phyloP scores from a whole-genome alignment of 2,888 invertebrate species.

The Scelioninae gen. 1 region DNA sequence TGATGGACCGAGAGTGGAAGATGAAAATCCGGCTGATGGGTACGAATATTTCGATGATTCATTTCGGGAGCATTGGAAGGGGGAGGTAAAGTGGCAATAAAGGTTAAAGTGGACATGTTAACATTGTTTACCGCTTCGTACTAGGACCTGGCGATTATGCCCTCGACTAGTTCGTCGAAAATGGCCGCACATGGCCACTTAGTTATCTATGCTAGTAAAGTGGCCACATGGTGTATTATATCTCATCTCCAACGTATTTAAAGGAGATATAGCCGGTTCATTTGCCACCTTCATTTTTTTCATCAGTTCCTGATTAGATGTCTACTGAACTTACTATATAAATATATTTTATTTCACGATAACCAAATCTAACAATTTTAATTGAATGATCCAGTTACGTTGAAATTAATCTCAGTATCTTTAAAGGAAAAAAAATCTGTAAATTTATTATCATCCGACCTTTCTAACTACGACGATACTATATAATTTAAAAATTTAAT shows the following conservation, averaged over 20 bases:
- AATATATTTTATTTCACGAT: background rate
- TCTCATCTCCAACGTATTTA: conserved; percentile 5
- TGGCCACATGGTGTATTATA: conserved; percentile 49
- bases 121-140: conserved; percentile 44
- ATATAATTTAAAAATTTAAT: too few species aligned
- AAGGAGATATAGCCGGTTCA: background rate
- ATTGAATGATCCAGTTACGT: too few species aligned
- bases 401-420: too few species aligned
- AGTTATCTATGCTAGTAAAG: conserved; percentile 48
- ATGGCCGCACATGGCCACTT: conserved; percentile 59
- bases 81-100: conserved; percentile 54
- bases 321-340: background rate
- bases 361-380: too few species aligned
- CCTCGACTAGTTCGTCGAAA: conserved; percentile 45
- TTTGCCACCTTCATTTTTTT: conserved; percentile 30
- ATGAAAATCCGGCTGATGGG: conserved; percentile 52
- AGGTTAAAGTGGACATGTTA: conserved; percentile 62
- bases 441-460: too few species aligned
- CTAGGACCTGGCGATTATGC: conserved; percentile 51
- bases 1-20: conserved; percentile 44
- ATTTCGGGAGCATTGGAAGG: conserved; percentile 15
- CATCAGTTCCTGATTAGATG: conserved; percentile 19
- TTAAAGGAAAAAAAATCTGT: too few species aligned
- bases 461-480: too few species aligned
- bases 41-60: conserved; percentile 60